phyloP scores from a whole-genome alignment of 1,140 invertebrate genomes.

The Anthonomus grandis region DNA sequence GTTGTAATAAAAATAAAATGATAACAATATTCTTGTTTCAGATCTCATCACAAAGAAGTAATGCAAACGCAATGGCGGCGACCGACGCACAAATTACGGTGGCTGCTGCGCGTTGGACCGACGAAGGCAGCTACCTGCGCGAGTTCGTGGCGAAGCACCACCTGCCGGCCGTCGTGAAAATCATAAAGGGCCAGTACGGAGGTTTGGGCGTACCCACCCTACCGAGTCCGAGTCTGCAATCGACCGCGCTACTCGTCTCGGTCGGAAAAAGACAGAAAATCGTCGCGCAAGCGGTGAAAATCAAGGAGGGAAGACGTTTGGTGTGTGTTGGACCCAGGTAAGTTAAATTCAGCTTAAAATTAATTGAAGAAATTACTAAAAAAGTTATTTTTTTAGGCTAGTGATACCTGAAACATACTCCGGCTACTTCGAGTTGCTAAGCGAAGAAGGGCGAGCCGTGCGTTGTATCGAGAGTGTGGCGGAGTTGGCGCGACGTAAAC shows the following conservation, averaged over 20 bases:
- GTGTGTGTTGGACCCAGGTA: constrained; percentile 68
- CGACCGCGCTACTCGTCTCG: constrained; percentile 78
- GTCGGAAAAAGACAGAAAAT: constrained; percentile 81
- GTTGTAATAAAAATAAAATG: too few species aligned
- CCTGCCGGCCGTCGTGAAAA: constrained; percentile 82
- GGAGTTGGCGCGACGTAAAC: constrained; percentile 72
- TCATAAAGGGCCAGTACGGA: constrained; percentile 89
- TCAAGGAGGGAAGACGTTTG: constrained; percentile 77
- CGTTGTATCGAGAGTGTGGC: constrained; percentile 84
- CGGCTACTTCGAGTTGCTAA: constrained; percentile 91
- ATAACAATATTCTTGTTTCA: too few species aligned
- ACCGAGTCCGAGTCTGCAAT: constrained; percentile 77
- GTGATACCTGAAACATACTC: constrained; percentile 86
- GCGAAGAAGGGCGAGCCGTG: constrained; percentile 86
- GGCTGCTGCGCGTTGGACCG: constrained; percentile 79
- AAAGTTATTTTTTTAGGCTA: constrained; percentile 53
- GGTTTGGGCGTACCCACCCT: constrained; percentile 82
- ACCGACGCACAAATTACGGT: constrained; percentile 81
- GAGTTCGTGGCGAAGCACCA: constrained; percentile 77
- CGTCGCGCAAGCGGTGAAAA: constrained; percentile 84
- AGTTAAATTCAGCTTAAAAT: neutral
- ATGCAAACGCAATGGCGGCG: constrained; percentile 67
- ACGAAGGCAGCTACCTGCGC: constrained; percentile 72
- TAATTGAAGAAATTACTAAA: neutral
- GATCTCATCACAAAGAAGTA: constrained; percentile 19